phyloP scores from a whole-genome alignment of 2,113 vertebrate genomes.

The Danionella cerebrum region DNA sequence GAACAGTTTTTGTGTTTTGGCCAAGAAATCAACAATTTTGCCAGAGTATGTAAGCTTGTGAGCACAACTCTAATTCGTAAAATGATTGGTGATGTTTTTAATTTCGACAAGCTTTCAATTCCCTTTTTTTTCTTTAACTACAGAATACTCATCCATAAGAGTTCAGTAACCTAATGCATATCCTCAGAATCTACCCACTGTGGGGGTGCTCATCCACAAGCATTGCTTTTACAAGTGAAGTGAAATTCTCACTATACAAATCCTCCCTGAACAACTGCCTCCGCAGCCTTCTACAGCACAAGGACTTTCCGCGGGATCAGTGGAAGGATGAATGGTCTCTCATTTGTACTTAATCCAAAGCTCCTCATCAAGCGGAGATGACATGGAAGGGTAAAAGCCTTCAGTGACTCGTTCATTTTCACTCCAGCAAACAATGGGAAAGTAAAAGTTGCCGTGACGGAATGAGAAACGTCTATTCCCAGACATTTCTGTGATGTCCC shows the following conservation, averaged over 20 bases:
- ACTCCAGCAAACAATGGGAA: slow-evolving; percentile 1
- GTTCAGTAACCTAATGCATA: neutral
- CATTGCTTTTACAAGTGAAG: slow-evolving; percentile 36
- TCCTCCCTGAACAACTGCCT: slow-evolving; percentile 22
- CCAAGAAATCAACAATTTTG: no score
- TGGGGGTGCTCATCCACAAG: neutral
- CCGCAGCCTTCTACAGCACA: slow-evolving; percentile 14
- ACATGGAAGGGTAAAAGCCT: slow-evolving; percentile 50
- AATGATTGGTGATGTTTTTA: no score
- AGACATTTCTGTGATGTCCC: neutral
- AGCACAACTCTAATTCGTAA: no score
- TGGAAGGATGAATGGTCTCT: slow-evolving; percentile 42
- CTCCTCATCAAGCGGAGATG: slow-evolving; percentile 40
- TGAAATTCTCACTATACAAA: slow-evolving; percentile 50
- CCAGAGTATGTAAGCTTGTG: no score
- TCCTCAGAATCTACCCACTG: neutral
- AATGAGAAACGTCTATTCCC: slow-evolving; percentile 1
- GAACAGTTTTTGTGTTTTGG: no score
- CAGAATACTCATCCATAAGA: slow-evolving; percentile 54
- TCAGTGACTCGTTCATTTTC: slow-evolving; percentile 1
- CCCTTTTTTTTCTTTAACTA: slow-evolving; percentile 47
- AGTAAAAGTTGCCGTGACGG: neutral
- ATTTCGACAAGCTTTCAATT: slow-evolving; percentile 52
- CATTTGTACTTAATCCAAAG: slow-evolving; percentile 58
- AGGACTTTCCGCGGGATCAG: slow-evolving; percentile 15